These are phyloP conservation scores for Machaerirhynchus nigripectus DNA, from an alignment of 2,113 vertebrate species.

Conservation along the genomic window DNA sequence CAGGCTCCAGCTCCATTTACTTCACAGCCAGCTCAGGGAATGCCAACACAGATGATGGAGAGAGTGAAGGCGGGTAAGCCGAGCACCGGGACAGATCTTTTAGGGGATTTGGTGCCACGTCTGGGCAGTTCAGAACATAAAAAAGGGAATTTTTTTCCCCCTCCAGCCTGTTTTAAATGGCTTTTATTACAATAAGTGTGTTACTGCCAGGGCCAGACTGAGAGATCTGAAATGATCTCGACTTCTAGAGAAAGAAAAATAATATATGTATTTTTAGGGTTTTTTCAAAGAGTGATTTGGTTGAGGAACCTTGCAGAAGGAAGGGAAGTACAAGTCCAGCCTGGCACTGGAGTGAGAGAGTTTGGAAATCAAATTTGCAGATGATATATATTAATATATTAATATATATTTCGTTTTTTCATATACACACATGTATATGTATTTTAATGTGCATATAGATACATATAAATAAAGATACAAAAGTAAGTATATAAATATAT, in stretches of 20 bases:
- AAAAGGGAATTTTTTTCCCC: no score
- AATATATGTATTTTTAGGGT: no score
- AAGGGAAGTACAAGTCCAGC: background rate
- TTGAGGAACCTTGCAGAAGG: background rate
- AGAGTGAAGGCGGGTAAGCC: slow-evolving; percentile 90
- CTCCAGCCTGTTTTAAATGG: background rate
- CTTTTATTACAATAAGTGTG: background rate
- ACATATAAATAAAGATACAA: background rate
- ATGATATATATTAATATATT: no score
- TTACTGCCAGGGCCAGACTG: background rate
- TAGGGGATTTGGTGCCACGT: accelerated
- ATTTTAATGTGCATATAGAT: background rate
- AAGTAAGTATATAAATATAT: background rate
- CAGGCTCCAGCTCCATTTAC: slow-evolving; percentile 90
- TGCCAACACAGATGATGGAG: slow-evolving; percentile 76
- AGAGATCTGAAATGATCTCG: background rate
- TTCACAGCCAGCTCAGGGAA: slow-evolving; percentile 85
- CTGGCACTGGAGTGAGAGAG: background rate
- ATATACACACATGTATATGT: background rate
- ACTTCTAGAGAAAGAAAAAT: background rate
- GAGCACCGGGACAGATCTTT: background rate
- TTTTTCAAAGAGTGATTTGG: background rate
- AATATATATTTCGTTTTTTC: background rate
- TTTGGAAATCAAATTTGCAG: background rate
- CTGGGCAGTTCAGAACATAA: background rate